Percentiles rank a stretch among this genome's conserved stretches.
phyloP scores from a whole-genome alignment of 2,888 invertebrate genomes.

The Eupeodes latifasciatus region DNA sequence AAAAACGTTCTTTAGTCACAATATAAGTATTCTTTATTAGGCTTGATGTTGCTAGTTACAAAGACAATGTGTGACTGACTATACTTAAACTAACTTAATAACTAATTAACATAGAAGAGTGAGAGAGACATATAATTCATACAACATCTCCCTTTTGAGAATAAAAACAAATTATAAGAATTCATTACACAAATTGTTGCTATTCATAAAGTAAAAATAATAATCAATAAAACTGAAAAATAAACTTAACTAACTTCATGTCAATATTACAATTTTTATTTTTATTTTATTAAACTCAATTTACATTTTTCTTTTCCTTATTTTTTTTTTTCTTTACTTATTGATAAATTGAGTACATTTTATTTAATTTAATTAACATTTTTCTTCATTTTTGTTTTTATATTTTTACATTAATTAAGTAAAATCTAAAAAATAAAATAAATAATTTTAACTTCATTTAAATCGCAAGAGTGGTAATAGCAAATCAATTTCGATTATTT shows the following conservation, averaged over 20 bases:
- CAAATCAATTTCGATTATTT: slow-evolving; percentile 49
- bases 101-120: not conserved
- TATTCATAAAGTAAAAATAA: not conserved
- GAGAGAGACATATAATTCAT: not conserved
- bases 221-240: not conserved
- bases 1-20: not conserved
- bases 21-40: not conserved
- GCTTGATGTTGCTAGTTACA: not conserved
- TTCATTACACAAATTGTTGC: not conserved
- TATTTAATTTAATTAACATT: too few species aligned
- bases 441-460: not conserved
- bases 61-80: not conserved
- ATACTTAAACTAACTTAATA: not conserved
- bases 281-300: too few species aligned
- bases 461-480: not conserved
- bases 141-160: not conserved
- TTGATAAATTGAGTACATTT: too few species aligned
- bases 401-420: not conserved
- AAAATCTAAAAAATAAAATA: not conserved
- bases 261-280: too few species aligned
- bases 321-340: too few species aligned
- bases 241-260: not conserved
- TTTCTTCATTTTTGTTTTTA: not conserved
- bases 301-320: too few species aligned
- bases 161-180: not conserved